A percentile compares a stretch with the other conserved stretches of the same genome.
phyloP scores from a whole-genome alignment of 2,888 invertebrate species.

The Noctua comes region DNA sequence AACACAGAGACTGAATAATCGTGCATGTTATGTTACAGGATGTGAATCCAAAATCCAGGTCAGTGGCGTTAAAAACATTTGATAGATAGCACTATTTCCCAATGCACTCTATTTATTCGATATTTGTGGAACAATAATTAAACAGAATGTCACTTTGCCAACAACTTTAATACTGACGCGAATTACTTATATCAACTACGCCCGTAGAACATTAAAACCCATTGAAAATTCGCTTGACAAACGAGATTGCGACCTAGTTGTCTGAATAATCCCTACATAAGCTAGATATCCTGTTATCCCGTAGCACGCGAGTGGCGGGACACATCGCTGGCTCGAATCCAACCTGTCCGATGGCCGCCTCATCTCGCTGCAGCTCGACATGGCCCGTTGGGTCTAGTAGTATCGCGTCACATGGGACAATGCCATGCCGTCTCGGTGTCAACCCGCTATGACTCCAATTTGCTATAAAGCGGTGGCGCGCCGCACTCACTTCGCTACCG shows the following conservation, averaged over 20 bases:
- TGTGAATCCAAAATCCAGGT: constrained; percentile 45
- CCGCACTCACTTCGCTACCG: constrained; percentile 54
- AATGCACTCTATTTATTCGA: constrained; percentile 34
- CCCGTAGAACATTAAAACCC: constrained; percentile 58
- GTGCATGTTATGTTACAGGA: constrained; percentile 40
- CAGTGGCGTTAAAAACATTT: constrained; percentile 37
- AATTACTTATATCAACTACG: constrained; percentile 56
- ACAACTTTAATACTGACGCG: constrained; percentile 24
- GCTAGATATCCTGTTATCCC: constrained; percentile 76
- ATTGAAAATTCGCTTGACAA: constrained; percentile 69
- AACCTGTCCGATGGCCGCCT: constrained; percentile 72
- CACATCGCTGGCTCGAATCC: constrained; percentile 81
- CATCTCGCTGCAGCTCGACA: constrained; percentile 64
- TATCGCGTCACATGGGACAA: constrained; percentile 73
- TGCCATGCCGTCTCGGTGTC: constrained; percentile 68
- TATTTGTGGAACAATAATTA: constrained; percentile 42
- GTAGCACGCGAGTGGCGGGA: constrained; percentile 70
- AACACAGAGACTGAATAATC: constrained; percentile 46
- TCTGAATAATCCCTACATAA: constrained; percentile 75
- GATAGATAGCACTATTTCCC: constrained; percentile 11
- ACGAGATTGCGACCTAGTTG: constrained; percentile 75
- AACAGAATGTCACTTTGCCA: constrained; percentile 16
- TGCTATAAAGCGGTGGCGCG: constrained; percentile 64
- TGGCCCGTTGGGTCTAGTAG: constrained; percentile 67
- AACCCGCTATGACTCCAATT: constrained; percentile 71